These are phyloP conservation scores for Dynastes grantii DNA, from an alignment of 2,888 invertebrate genomes.

Conservation along the genomic window DNA sequence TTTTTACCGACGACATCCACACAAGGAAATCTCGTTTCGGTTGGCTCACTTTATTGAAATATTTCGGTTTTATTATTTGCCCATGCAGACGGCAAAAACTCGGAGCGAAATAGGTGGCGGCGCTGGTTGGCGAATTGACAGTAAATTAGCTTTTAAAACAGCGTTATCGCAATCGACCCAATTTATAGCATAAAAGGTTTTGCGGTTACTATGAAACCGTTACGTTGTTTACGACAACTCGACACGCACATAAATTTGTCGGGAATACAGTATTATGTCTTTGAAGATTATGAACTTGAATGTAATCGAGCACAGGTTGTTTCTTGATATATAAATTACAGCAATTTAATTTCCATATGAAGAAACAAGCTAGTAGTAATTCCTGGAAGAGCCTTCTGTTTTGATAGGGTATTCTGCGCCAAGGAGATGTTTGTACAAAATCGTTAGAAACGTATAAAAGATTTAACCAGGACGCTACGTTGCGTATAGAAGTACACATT, in stretches of 20 bases:
- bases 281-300: background rate
- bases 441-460: too few species aligned
- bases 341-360: too few species aligned
- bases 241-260: constrained; percentile 25
- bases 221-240: constrained; percentile 12
- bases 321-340: too few species aligned
- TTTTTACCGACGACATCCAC: background rate
- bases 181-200: constrained; percentile 39
- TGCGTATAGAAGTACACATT: too few species aligned
- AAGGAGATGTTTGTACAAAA: too few species aligned
- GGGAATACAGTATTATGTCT: background rate
- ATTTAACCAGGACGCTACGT: too few species aligned
- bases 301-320: too few species aligned
- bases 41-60: constrained; percentile 4
- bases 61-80: constrained; percentile 29
- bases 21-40: constrained; percentile 12
- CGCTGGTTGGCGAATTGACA: constrained; percentile 32
- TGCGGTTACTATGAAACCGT: constrained; percentile 26
- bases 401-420: too few species aligned
- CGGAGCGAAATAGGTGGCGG: background rate
- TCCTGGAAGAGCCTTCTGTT: too few species aligned
- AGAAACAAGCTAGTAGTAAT: too few species aligned
- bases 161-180: constrained; percentile 31
- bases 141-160: constrained; percentile 43
- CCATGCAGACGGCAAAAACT: background rate